Percentiles rank a stretch among this genome's conserved stretches.
Evolutionary conservation across 2,797 vertebrate species (phyloP).

Genomic region (Sebastes reedi): DNA sequence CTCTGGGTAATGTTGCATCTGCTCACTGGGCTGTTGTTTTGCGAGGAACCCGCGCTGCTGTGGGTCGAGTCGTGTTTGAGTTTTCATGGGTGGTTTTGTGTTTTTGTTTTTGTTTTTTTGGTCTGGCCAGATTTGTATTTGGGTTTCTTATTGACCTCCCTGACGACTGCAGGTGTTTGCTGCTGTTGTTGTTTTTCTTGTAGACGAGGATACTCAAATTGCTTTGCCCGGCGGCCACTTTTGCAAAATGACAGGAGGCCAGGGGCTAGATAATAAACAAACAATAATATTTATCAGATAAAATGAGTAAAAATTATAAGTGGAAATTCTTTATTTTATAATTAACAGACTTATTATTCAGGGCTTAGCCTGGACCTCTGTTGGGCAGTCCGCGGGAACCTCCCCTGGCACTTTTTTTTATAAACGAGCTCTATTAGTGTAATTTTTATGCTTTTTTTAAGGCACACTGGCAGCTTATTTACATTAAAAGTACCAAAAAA

Average conservation of each 20-base stretch:
- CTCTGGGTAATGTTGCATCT: conserved; percentile 21
- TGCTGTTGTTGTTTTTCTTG: conserved; percentile 23
- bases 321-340: not conserved
- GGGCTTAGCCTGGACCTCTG: too few relatives aligned
- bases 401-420: not conserved
- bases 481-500: not conserved
- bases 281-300: not conserved
- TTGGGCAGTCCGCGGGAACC: accelerated
- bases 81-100: not conserved
- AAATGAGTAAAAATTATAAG: not conserved
- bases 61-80: not conserved
- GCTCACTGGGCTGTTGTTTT: conserved; percentile 12
- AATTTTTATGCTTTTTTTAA: not conserved
- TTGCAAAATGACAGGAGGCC: not conserved
- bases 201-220: not conserved
- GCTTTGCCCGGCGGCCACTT: not conserved
- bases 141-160: conserved; percentile 17
- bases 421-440: not conserved
- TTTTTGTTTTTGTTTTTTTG: not conserved
- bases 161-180: conserved; percentile 14
- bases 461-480: not conserved
- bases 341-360: not conserved
- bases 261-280: not conserved
- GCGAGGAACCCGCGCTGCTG: not conserved
- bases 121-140: conserved; percentile 9